Percentiles rank a stretch among this genome's conserved stretches.
Conservation (phyloP, 2,888 invertebrate species). For the Koerneria pararmatus region DNA sequence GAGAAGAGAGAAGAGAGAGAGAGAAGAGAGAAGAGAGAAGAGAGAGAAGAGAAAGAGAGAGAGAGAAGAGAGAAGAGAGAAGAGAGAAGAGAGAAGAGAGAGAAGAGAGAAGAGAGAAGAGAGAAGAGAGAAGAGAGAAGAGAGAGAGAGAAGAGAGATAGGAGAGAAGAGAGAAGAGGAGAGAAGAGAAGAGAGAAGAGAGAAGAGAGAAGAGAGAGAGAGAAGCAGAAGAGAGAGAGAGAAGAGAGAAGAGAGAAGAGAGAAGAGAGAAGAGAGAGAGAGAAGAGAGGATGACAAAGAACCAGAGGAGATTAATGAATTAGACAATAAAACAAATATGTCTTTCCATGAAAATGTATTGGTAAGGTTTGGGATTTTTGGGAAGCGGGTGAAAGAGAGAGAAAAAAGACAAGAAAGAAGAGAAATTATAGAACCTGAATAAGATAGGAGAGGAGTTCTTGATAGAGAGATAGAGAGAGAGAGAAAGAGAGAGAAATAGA, state of each 20-base stretch:
- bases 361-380: too few species aligned
- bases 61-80: background rate
- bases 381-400: constrained; percentile 1
- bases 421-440: background rate
- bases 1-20: background rate
- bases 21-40: background rate
- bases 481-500: background rate
- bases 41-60: background rate
- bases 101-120: constrained; percentile 5
- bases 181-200: background rate
- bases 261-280: background rate
- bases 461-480: background rate
- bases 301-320: background rate
- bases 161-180: background rate
- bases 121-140: background rate
- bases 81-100: background rate
- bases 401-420: background rate
- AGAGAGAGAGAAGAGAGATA: background rate
- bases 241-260: background rate
- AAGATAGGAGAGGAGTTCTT: background rate
- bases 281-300: background rate
- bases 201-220: too few species aligned
- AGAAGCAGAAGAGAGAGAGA: background rate
- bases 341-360: too few species aligned
- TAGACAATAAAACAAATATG: too few species aligned